Base-by-base conservation (phyloP, 2,113 vertebrate genomes). In the Sorex fumeus region DNA sequence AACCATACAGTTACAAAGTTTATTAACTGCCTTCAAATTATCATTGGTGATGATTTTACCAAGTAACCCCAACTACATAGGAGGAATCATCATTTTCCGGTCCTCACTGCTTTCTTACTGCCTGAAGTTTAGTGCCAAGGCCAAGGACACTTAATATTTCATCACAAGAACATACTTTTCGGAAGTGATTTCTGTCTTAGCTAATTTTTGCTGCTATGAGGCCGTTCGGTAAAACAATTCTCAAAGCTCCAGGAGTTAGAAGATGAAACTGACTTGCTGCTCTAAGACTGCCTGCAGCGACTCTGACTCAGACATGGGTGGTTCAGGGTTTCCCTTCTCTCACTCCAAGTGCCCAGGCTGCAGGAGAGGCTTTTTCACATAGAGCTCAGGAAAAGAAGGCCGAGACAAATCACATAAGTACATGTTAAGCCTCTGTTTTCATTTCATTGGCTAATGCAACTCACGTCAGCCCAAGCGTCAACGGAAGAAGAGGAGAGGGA, bases 11-110 rank as follows among this genome's bases (percentile, higher is more conserved):
- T 87, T 57, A 57, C 64, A 18, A 77, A 27, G 6, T 91, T 19
- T 34, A 36, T 34, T 78, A 60, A 86, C 83, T 87, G 60, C 45
- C 78, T 84, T 83, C 71, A 72, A 43, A 25, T 87, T 72, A 84
- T 45, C 66, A 53, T 12, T 25, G 45, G 62, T 84, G 66, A 50
- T 13, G 47, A 43, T 87, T 72, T 45, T 72, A 87, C 32, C 32
- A 45, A 78, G n/a, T 43, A 87, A 53, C 83, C 66, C 12, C 18
- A 43, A 43, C 43, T 32, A 57, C 34, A 23, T 62, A 71, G 28
- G 5, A 71, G 34, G 43, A 28, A 12, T 71, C 23, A 66, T 87
- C 23, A 30, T 85, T 66, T 87, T 76, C 71, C 43, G 71, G 23
- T 45, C 45, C 82, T 6, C 21, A 34, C 53, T 9, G 83, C 21